Percentiles rank a stretch among this genome's conserved stretches.
These are phyloP conservation scores for Nyctalus aviator DNA, from an alignment of 2,797 vertebrate species.

Conservation along the genomic window DNA sequence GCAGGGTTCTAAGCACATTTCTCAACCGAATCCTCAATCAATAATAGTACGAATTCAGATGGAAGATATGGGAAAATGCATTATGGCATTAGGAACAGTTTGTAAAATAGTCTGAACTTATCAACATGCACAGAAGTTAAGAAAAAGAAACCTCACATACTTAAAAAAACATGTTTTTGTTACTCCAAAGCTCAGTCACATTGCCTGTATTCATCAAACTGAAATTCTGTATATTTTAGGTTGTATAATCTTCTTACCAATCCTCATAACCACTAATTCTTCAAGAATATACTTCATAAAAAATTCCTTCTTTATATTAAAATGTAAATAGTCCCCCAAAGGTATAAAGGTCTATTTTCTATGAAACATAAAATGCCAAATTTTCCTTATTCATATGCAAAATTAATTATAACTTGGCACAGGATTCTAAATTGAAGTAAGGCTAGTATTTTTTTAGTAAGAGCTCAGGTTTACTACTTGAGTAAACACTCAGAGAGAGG, in stretches of 20 bases:
- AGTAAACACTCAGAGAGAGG: background rate
- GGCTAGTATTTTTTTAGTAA: slow-evolving; percentile 24
- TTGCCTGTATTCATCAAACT: slow-evolving; percentile 43
- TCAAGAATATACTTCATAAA: slow-evolving; percentile 43
- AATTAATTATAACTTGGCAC: slow-evolving; percentile 46
- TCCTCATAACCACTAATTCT: slow-evolving; percentile 53
- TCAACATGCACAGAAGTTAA: slow-evolving; percentile 83
- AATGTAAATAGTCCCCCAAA: slow-evolving; percentile 16
- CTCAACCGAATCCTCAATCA: slow-evolving; percentile 91
- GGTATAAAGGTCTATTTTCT: slow-evolving; percentile 47
- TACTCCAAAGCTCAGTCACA: slow-evolving; percentile 46
- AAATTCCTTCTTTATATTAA: slow-evolving; percentile 60
- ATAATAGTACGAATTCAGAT: slow-evolving; percentile 88
- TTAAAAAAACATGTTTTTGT: slow-evolving; percentile 58
- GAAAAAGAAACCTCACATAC: slow-evolving; percentile 63
- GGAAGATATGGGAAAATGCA: slow-evolving; percentile 85
- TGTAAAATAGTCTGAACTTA: slow-evolving; percentile 86
- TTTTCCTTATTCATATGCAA: slow-evolving; percentile 32
- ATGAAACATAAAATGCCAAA: slow-evolving; percentile 35
- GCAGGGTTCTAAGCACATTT: slow-evolving; percentile 91
- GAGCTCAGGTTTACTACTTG: background rate
- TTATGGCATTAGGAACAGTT: slow-evolving; percentile 88
- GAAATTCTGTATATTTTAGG: slow-evolving; percentile 57
- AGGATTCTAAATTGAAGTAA: slow-evolving; percentile 44
- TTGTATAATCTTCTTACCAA: slow-evolving; percentile 52